phyloP scores from a whole-genome alignment of 92 coral and sea anemone genomes.

The Heliopora coerulea region DNA sequence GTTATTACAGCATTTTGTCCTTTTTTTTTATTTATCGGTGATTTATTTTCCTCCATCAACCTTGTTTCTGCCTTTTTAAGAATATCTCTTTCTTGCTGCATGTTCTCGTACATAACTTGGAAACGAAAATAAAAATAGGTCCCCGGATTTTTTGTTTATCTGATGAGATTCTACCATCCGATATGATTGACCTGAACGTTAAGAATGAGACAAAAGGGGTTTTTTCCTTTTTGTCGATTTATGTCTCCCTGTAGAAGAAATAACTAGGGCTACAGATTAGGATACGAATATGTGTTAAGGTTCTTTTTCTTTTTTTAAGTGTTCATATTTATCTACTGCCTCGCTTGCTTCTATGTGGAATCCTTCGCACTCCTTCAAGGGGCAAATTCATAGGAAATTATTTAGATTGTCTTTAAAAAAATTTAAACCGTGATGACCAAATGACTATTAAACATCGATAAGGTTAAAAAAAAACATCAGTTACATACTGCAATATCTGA shows the following conservation, averaged over 20 bases:
- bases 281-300: too few species aligned
- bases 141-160: not conserved
- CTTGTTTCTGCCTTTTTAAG: conserved; percentile 87
- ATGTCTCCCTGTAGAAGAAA: too few species aligned
- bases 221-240: too few species aligned
- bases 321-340: conserved; percentile 65
- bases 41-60: conserved; percentile 88
- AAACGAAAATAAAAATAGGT: not conserved
- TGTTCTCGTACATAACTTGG: conserved; percentile 78
- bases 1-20: conserved; percentile 70
- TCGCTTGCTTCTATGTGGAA: conserved; percentile 66
- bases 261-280: too few species aligned
- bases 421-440: too few species aligned
- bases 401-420: too few species aligned
- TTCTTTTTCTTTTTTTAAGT: conserved; percentile 77
- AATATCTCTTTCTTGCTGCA: conserved; percentile 74
- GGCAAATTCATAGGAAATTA: conserved; percentile 12
- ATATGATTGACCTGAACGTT: too few species aligned
- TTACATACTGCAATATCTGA: conserved; percentile 72
- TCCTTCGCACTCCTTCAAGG: conserved; percentile 75
- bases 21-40: conserved; percentile 84
- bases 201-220: too few species aligned
- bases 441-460: too few species aligned
- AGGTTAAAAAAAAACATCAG: not conserved
- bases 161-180: too few species aligned